These are phyloP conservation scores for Synanthedon vespiformis DNA, from an alignment of 2,888 invertebrate species.

Conservation along the genomic window DNA sequence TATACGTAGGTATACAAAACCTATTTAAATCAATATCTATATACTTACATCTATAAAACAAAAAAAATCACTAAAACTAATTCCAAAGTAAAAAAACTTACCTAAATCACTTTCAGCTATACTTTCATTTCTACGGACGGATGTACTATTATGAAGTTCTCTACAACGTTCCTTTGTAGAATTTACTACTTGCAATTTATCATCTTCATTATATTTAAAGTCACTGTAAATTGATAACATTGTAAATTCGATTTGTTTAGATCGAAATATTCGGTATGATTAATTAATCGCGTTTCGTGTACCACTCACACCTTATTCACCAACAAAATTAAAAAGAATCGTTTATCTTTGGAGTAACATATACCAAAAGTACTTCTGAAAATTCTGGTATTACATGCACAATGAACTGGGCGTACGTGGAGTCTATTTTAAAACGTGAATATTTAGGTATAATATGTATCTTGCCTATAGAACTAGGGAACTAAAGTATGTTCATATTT, in stretches of 20 bases:
- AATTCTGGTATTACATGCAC: constrained; percentile 5
- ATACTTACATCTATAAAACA: too few relatives aligned
- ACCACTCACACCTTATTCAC: constrained; percentile 2
- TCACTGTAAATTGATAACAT: constrained; percentile 37
- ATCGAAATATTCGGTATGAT: constrained; percentile 4
- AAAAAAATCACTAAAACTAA: too few relatives aligned
- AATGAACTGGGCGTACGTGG: constrained; percentile 24
- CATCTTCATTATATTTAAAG: constrained; percentile 20
- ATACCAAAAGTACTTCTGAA: neutral
- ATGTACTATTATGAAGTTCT: constrained; percentile 38
- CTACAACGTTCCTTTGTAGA: constrained; percentile 24
- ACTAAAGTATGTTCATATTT: too few relatives aligned
- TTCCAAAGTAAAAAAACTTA: constrained; percentile 22
- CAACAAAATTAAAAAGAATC: constrained; percentile 17
- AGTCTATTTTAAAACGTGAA: constrained; percentile 35
- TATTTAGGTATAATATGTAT: neutral
- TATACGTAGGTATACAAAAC: too few relatives aligned
- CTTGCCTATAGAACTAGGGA: too few relatives aligned
- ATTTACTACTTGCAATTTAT: constrained; percentile 14
- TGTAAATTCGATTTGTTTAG: constrained; percentile 8
- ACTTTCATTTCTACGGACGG: constrained; percentile 51
- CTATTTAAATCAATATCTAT: too few relatives aligned
- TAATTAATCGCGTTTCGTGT: constrained; percentile 8
- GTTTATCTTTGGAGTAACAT: constrained; percentile 8
- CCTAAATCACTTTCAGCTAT: constrained; percentile 49